A percentile compares a stretch with the other conserved stretches of the same genome.
Evolutionary conservation across 1,140 invertebrate species (phyloP).

Genomic region (Drosophila ercepeae): DNA sequence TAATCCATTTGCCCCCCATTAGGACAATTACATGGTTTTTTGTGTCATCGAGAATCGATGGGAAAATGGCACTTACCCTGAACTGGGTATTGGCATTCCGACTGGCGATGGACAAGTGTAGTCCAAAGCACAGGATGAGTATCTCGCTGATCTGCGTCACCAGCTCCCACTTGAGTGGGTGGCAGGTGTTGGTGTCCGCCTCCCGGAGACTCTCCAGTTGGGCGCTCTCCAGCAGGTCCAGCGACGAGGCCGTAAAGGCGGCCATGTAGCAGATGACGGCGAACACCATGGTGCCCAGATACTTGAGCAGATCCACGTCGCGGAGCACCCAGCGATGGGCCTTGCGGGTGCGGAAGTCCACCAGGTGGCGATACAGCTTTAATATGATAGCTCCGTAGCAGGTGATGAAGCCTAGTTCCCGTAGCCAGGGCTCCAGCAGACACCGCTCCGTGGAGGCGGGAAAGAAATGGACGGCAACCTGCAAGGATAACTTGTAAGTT

Average conservation of each 20-base stretch:
- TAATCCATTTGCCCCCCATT: neutral
- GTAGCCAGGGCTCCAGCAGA: slow-evolving; percentile 93
- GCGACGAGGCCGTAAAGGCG: slow-evolving; percentile 91
- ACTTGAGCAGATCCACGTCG: slow-evolving; percentile 92
- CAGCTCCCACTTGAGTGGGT: slow-evolving; percentile 94
- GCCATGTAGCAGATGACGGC: slow-evolving; percentile 93
- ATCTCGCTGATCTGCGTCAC: slow-evolving; percentile 94
- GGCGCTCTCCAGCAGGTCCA: slow-evolving; percentile 85
- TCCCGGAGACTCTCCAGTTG: slow-evolving; percentile 83
- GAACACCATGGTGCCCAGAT: slow-evolving; percentile 89
- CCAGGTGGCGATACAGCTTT: slow-evolving; percentile 93
- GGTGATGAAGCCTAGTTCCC: slow-evolving; percentile 95
- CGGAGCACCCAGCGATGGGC: slow-evolving; percentile 94
- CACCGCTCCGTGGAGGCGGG: slow-evolving; percentile 90
- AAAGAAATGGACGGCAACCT: slow-evolving; percentile 94
- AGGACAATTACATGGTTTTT: no score
- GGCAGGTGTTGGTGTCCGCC: slow-evolving; percentile 87
- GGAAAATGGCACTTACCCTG: no score
- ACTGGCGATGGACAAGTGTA: slow-evolving; percentile 92
- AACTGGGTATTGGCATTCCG: slow-evolving; percentile 93
- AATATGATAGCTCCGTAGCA: slow-evolving; percentile 95
- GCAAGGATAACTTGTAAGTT: no score
- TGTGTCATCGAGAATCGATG: no score
- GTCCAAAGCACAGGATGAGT: slow-evolving; percentile 91
- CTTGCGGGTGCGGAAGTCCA: slow-evolving; percentile 93